Evolutionary conservation across 2,888 invertebrate species (phyloP).

Genomic region (Trissolcus japonicus): DNA sequence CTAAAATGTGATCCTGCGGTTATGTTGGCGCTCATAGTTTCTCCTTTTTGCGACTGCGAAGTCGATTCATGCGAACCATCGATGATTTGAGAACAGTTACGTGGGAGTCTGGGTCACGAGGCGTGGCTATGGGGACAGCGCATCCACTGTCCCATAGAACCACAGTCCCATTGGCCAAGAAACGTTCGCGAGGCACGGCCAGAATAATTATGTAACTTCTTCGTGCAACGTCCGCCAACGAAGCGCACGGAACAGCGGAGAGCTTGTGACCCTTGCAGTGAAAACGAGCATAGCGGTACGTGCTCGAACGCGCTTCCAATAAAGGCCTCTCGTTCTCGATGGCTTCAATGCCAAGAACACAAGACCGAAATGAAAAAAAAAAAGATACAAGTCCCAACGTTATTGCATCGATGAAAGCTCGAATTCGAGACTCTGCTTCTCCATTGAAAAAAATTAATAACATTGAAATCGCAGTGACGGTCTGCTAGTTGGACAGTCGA

Average conservation of each 20-base stretch:
- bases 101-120: slow-evolving; percentile 76
- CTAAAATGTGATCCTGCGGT: slow-evolving; percentile 48
- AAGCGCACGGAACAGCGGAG: slow-evolving; percentile 52
- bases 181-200: slow-evolving; percentile 71
- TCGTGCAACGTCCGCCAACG: slow-evolving; percentile 62
- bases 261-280: slow-evolving; percentile 56
- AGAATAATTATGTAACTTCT: slow-evolving; percentile 73
- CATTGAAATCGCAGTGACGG: too few relatives aligned
- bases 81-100: slow-evolving; percentile 75
- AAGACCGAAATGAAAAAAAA: slow-evolving; percentile 51
- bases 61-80: slow-evolving; percentile 67
- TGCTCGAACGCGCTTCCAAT: slow-evolving; percentile 52
- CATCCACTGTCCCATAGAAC: slow-evolving; percentile 73
- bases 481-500: too few relatives aligned
- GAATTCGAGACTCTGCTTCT: too few relatives aligned
- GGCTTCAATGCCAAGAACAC: slow-evolving; percentile 55
- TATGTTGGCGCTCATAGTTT: slow-evolving; percentile 57
- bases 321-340: slow-evolving; percentile 56
- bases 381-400: slow-evolving; percentile 43
- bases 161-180: slow-evolving; percentile 76
- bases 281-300: slow-evolving; percentile 56
- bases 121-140: slow-evolving; percentile 73
- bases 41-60: slow-evolving; percentile 38
- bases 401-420: too few relatives aligned
- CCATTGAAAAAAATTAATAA: too few relatives aligned